Conservation (phyloP, 2,113 vertebrate genomes). For the Gavia stellata region DNA sequence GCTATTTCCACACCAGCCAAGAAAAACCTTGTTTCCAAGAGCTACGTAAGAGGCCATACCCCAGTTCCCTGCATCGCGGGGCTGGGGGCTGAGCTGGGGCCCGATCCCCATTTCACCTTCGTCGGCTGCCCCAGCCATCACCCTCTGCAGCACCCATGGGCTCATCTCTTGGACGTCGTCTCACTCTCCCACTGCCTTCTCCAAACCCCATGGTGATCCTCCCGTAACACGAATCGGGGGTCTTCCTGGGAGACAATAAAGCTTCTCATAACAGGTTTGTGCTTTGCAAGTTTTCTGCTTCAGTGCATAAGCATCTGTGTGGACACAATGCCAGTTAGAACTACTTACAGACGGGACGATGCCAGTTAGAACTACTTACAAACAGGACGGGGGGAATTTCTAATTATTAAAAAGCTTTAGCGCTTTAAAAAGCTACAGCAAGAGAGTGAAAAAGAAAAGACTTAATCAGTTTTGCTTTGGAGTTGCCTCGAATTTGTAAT, state of each 20-base stretch:
- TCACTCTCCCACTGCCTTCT: background rate
- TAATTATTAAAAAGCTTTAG: constrained; percentile 30
- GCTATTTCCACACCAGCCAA: background rate
- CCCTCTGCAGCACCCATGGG: accelerated
- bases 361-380: background rate
- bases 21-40: accelerated
- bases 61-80: accelerated
- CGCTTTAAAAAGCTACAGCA: background rate
- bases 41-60: accelerated
- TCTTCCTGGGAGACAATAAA: background rate
- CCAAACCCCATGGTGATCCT: background rate
- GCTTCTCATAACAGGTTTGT: accelerated
- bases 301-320: background rate
- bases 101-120: background rate
- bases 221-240: accelerated
- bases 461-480: constrained; percentile 62
- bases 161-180: accelerated
- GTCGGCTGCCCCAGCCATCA: accelerated
- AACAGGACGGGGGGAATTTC: background rate
- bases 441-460: constrained; percentile 16
- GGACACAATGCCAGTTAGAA: background rate
- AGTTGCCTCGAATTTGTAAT: constrained; percentile 63
- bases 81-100: background rate
- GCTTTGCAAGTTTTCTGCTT: background rate
- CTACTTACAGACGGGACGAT: background rate